Evolutionary conservation across 2,888 invertebrate species (phyloP).

Genomic region (Nemotelus pantherinus): DNA sequence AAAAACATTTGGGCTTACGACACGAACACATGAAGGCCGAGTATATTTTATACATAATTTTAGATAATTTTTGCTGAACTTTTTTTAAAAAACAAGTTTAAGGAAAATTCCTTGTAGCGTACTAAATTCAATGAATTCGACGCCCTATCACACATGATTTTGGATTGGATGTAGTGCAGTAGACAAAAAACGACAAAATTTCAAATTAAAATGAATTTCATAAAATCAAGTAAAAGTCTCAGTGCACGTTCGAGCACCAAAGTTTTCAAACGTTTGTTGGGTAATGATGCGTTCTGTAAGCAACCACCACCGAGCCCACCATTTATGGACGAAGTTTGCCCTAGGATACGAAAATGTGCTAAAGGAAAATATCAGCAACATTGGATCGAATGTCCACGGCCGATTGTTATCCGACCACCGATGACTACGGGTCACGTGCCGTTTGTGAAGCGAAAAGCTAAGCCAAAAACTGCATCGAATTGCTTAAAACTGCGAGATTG

Average conservation of each 20-base stretch:
- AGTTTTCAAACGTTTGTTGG: conserved; percentile 1
- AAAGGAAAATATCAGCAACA: background rate
- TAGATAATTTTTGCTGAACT: background rate
- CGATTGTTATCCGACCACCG: background rate
- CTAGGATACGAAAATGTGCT: background rate
- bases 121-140: conserved; percentile 7
- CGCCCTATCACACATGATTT: background rate
- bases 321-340: conserved; percentile 13
- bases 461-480: conserved; percentile 10
- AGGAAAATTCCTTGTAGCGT: conserved; percentile 1
- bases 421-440: background rate
- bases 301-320: background rate
- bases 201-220: background rate
- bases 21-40: conserved; percentile 1
- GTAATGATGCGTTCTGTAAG: background rate
- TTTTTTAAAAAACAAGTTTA: background rate
- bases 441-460: conserved; percentile 19
- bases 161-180: background rate
- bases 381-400: conserved; percentile 17
- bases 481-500: conserved; percentile 8
- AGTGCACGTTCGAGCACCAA: background rate
- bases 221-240: conserved; percentile 3
- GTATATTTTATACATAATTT: background rate
- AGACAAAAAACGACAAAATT: background rate
- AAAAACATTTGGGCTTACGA: background rate